Evolutionary conservation across 2,797 vertebrate genomes (phyloP).

Genomic region (Salmo trutta): DNA sequence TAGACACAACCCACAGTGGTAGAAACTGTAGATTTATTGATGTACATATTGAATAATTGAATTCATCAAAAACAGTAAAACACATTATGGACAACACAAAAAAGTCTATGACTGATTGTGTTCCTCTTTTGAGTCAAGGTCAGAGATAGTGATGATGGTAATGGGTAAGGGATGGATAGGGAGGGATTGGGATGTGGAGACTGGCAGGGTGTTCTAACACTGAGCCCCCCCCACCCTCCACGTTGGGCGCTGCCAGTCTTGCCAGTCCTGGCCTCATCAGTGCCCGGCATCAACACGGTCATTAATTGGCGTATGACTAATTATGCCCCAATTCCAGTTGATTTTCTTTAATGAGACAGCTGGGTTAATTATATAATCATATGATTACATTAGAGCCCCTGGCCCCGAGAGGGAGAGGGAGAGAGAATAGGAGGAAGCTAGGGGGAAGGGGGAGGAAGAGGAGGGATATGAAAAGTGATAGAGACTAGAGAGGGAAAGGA

Average conservation of each 20-base stretch:
- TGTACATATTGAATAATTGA: background rate
- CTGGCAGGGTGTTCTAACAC: background rate
- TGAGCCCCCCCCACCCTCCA: background rate
- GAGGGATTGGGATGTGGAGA: background rate
- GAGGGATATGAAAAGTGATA: background rate
- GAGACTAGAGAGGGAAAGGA: background rate
- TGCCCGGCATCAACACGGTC: constrained; percentile 79
- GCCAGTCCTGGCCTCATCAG: constrained; percentile 74
- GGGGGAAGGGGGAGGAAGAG: background rate
- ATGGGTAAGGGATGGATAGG: background rate
- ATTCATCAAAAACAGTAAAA: background rate
- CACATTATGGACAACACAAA: background rate
- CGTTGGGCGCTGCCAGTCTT: constrained; percentile 67
- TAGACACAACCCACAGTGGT: too few relatives aligned
- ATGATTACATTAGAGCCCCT: constrained; percentile 87
- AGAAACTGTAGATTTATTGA: too few relatives aligned
- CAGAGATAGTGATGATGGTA: background rate
- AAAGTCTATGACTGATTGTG: background rate
- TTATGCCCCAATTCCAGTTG: constrained; percentile 90
- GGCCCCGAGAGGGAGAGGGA: constrained; percentile 56
- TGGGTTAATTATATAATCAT: constrained; percentile 93
- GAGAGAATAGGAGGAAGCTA: background rate
- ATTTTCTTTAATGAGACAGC: constrained; percentile 91
- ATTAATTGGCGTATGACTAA: constrained; percentile 90
- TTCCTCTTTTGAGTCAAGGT: background rate